Evolutionary conservation across 2,797 vertebrate genomes (phyloP), one percentile per base, ranked within the genome.

Genomic region (Sebastolobus alascanus): DNA sequence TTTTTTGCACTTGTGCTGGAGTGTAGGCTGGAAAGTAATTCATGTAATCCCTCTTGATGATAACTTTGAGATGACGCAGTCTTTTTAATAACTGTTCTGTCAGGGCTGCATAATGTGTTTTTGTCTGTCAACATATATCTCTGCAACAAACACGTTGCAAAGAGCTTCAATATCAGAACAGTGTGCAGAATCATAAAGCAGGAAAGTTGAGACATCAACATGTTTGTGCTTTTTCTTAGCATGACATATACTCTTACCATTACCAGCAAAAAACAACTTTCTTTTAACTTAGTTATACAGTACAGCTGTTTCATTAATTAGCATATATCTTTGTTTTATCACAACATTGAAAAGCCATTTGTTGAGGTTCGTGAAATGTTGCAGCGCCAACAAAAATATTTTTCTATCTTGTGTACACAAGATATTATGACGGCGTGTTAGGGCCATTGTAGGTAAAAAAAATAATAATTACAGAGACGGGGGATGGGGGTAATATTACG

Each of bases 11-110:
- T 38, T 31, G 52, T 43, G 35, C 40, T 56, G 22, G n/a, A 59
- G 16, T 73, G 58, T 80, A 20, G 73, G 67, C 63, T n/a, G 6
- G 33, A 46, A 38, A 80, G 56, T 50, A 59, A 70, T 67, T 64
- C 14, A 67, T 67, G 52, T 59, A 18, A 77, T 77, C 77, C n/a
- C 58, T 63, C 37, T 33, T 33, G 18, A 71, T 73, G 10, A 67
- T 67, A 46, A 46, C 22, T 33, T 14, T 8, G 27, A 40, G 22
- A 22, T 64, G 25, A 68, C 8, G 13, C 60, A 55, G 27, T 35
- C n/a, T 66, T 80, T 84, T 54, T 50, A 68, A 55, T 60, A 55
- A 70, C 14, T 13, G 38, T 12, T 22, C 22, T 71, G 10, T 67
- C 16, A 4, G 12, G 8, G 6, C 73, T 50, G 27, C 6, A 1